Conservation (phyloP, 2,113 vertebrate species). For the Maccullochella peelii region DNA sequence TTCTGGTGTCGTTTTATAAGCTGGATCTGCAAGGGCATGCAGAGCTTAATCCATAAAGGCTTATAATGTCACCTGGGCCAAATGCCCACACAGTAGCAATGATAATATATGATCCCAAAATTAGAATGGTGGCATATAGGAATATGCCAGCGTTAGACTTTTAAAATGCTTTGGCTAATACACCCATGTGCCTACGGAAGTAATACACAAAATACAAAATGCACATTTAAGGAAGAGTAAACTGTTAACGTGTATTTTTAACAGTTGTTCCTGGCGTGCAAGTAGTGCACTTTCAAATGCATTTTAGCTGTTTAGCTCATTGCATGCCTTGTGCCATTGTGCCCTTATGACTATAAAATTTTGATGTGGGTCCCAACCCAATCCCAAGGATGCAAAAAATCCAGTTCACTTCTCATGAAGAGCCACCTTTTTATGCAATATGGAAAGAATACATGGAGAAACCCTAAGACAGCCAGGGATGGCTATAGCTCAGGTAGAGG, state of each 20-base stretch:
- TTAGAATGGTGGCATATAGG: conserved; percentile 19
- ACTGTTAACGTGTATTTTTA: conserved; percentile 10
- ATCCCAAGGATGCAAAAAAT: neutral
- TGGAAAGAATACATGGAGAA: neutral
- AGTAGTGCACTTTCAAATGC: neutral
- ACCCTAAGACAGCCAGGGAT: neutral
- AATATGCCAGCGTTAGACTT: conserved; percentile 6
- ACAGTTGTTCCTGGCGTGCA: conserved; percentile 14
- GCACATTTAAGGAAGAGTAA: neutral
- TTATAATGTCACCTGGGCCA: conserved; percentile 50
- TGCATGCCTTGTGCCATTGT: conserved; percentile 8
- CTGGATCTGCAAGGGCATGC: conserved; percentile 40
- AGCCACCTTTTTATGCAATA: neutral
- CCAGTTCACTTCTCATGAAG: neutral
- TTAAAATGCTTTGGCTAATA: neutral
- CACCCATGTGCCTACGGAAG: neutral
- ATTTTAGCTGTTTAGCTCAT: conserved; percentile 1
- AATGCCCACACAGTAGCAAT: conserved; percentile 11
- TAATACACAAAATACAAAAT: conserved; percentile 13
- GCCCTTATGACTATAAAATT: neutral
- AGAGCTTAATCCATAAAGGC: conserved; percentile 53
- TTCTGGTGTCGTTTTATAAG: conserved; percentile 48
- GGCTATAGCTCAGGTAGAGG: conserved; percentile 5
- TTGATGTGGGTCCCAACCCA: neutral
- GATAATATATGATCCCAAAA: conserved; percentile 41